phyloP scores from a whole-genome alignment of 2,797 vertebrate species.

The Delichon dasypus region DNA sequence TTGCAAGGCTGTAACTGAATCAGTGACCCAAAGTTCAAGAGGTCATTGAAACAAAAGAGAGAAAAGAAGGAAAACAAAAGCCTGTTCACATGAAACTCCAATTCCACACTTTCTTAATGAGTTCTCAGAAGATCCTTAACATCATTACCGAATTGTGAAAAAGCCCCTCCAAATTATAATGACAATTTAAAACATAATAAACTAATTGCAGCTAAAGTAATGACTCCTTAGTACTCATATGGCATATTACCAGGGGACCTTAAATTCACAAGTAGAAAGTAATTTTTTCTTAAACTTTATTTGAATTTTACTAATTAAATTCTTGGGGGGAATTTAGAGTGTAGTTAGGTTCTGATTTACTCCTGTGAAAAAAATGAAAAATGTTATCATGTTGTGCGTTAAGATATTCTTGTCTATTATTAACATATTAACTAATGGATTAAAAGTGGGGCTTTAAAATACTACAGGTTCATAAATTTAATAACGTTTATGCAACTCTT shows the following conservation, averaged over 20 bases:
- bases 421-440: background rate
- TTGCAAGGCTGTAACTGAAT: conserved; percentile 35
- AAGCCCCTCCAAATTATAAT: background rate
- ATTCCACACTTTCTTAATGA: conserved; percentile 30
- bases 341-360: background rate
- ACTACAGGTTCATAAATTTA: background rate
- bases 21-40: conserved; percentile 58
- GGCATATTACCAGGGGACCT: background rate
- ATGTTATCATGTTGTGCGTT: background rate
- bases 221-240: background rate
- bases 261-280: background rate
- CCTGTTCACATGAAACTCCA: conserved; percentile 48
- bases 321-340: background rate
- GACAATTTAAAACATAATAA: conserved; percentile 25
- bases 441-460: background rate
- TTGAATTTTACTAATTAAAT: background rate
- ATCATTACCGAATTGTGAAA: conserved; percentile 11
- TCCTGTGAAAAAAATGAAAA: background rate
- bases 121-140: conserved; percentile 47
- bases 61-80: conserved; percentile 63
- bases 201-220: conserved; percentile 6
- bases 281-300: background rate
- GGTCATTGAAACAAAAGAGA: conserved; percentile 44
- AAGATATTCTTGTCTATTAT: background rate
- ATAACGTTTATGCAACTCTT: background rate